Base-by-base conservation (phyloP, 2,797 vertebrate genomes). In the Crenichthys baileyi region DNA sequence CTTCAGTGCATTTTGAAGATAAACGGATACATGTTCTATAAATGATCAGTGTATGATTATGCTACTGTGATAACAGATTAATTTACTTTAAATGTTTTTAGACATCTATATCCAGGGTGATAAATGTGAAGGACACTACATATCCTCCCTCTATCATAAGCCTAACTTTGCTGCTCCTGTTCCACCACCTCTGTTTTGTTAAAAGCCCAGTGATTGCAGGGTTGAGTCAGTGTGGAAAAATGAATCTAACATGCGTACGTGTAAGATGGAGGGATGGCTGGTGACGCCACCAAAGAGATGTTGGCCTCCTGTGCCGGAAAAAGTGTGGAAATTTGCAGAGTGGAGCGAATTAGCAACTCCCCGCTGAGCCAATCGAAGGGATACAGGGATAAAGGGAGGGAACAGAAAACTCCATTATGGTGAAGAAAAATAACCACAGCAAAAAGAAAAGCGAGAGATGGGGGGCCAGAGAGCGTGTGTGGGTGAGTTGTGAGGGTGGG, bases 251-350 rank as follows among this genome's bases (percentile, higher is more conserved):
- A 76, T 82, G 41, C 60, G 75, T 76, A 79, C 58, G 65, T 39
- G 76, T 13, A 36, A 29, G 31, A 18, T 75, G 75, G 72, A 82
- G 78, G 86, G 80, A 78, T 84, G 75, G 76, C 70, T 78, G 80
- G 77, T 72, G 83, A 83, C 81, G 88, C 84, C 85, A 77, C 79
- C 85, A 85, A 90, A 90, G 85, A 93, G 88, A 85, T 88, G 86
- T 82, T 88, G 91, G 87, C 90, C 91, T 92, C 89, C 85, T 84
- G 83, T 70, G 39, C 78, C 18, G 87, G 90, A 92, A 68, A 68
- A 94, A 92, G 90, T 93, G 91, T 89, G 88, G 86, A 94, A 92
- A 92, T 92, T 86, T 92, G 89, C 92, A 85, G 89, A 91, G 90
- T 79, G 75, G 79, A 86, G 84, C 87, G 82, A 92, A 94, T 93